Evolutionary conservation across 2,888 invertebrate genomes (phyloP).

Genomic region (Netelia fuscicornis): DNA sequence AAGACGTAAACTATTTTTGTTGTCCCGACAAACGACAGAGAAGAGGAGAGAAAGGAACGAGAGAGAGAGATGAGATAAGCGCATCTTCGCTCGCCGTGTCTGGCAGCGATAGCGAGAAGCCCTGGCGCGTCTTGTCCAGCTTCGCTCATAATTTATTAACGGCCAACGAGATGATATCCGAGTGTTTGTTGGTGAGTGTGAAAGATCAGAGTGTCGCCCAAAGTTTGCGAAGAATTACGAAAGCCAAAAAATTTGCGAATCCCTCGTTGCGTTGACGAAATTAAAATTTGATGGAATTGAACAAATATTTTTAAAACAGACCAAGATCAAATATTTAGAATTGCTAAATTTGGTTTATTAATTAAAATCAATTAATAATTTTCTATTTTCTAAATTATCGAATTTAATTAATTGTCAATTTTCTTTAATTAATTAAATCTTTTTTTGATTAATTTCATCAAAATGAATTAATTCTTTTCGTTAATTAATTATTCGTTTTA

Average conservation of each 20-base stretch:
- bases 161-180: constrained; percentile 63
- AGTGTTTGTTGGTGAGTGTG: not conserved
- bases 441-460: too few species aligned
- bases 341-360: too few species aligned
- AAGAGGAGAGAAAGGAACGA: not conserved
- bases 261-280: not conserved
- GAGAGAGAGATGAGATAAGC: constrained; percentile 78
- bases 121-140: constrained; percentile 76
- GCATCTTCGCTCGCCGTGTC: constrained; percentile 81
- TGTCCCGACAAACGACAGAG: constrained; percentile 56
- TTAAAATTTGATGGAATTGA: not conserved
- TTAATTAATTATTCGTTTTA: too few species aligned
- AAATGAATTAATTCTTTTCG: too few species aligned
- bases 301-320: too few species aligned
- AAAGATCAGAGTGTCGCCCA: constrained; percentile 17
- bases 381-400: too few species aligned
- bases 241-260: constrained; percentile 20
- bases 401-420: too few species aligned
- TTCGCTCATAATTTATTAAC: constrained; percentile 81
- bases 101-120: constrained; percentile 80
- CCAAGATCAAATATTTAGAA: too few species aligned
- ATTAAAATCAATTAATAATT: too few species aligned
- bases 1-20: constrained; percentile 77
- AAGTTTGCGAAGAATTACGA: constrained; percentile 23
- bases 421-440: too few species aligned